These are phyloP conservation scores for Cristatella mucedo DNA, from an alignment of 2,888 invertebrate species.

Conservation along the genomic window DNA sequence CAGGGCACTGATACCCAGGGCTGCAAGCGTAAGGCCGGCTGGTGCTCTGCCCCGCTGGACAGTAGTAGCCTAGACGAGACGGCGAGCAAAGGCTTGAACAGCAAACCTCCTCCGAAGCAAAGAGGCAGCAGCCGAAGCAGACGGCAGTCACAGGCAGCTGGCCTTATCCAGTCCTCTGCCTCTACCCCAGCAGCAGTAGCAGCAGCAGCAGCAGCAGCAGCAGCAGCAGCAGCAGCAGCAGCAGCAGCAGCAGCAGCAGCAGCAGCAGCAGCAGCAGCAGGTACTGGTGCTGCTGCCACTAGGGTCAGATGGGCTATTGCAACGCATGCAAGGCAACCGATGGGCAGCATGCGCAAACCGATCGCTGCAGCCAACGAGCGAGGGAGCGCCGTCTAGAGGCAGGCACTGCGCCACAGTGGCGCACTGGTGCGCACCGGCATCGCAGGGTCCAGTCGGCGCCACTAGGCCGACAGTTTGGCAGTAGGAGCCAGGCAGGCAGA, in stretches of 20 bases:
- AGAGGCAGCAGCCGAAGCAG: no score
- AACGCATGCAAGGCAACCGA: no score
- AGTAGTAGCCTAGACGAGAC: slow-evolving; percentile 27
- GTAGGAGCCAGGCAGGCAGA: slow-evolving; percentile 23
- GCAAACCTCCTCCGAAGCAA: no score
- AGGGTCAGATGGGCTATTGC: no score
- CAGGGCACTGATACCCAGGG: slow-evolving; percentile 25
- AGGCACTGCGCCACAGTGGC: no score
- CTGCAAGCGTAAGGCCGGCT: slow-evolving; percentile 21
- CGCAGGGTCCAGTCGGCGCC: slow-evolving; percentile 23
- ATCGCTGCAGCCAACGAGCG: no score
- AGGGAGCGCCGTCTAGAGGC: no score
- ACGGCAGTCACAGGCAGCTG: no score
- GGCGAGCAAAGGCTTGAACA: no score
- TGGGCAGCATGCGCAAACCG: no score
- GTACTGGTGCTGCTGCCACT: no score
- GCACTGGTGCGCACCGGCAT: slow-evolving; percentile 18
- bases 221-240: slow-evolving; percentile 2
- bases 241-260: slow-evolving; percentile 2
- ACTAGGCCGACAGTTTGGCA: slow-evolving; percentile 22
- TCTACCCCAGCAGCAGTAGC: slow-evolving; percentile 1
- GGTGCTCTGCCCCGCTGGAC: slow-evolving; percentile 27
- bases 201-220: slow-evolving; percentile 6
- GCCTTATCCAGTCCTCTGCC: no score
- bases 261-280: slow-evolving; percentile 3